Percentiles rank a stretch among this genome's conserved stretches.
Conservation (phyloP, 2,888 invertebrate species). For the Lypha dubia region DNA sequence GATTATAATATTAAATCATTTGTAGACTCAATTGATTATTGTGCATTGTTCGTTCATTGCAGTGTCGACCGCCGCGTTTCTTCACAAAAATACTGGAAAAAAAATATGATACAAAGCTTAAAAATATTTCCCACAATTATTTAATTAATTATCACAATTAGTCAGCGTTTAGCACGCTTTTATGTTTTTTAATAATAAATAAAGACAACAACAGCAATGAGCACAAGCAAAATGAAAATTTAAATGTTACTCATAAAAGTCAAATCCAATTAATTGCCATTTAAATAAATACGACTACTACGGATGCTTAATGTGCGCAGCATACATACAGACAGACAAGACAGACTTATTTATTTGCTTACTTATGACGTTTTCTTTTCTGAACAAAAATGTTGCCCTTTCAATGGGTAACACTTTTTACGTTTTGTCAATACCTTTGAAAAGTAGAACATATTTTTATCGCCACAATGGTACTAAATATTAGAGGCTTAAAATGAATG, state of each 20-base stretch:
- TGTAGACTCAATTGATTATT: constrained; percentile 44
- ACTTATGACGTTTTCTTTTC: too few species aligned
- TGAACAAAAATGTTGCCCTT: too few species aligned
- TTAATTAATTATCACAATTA: constrained; percentile 67
- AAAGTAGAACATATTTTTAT: too few species aligned
- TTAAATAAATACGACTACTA: background rate
- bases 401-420: too few species aligned
- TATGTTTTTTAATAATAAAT: background rate
- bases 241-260: constrained; percentile 18
- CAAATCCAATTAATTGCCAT: constrained; percentile 17
- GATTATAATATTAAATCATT: constrained; percentile 24
- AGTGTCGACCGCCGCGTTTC: background rate
- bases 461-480: too few species aligned
- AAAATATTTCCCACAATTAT: constrained; percentile 66
- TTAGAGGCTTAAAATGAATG: too few species aligned
- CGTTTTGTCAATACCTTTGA: too few species aligned
- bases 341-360: too few species aligned
- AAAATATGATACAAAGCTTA: constrained; percentile 6
- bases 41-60: background rate
- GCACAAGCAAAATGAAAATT: background rate
- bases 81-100: background rate
- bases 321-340: too few species aligned
- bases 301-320: too few species aligned
- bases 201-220: constrained; percentile 1
- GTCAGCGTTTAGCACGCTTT: constrained; percentile 62